Evolutionary conservation across 2,797 vertebrate species (phyloP).

Genomic region (Cynodonichthys magdalenae): DNA sequence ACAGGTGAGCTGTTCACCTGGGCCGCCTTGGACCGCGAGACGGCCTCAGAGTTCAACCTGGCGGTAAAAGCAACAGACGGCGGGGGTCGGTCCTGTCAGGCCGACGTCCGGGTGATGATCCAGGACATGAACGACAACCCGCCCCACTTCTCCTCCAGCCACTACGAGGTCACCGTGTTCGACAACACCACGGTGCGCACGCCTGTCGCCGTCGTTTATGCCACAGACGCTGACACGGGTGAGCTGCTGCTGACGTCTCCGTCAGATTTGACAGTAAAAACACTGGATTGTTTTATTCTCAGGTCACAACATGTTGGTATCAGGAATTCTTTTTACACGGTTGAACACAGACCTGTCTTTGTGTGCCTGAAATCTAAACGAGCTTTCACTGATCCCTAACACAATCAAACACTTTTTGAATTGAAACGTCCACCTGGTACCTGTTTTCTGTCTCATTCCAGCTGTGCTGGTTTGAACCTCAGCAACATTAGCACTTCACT

Average conservation of each 20-base stretch:
- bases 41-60: slow-evolving; percentile 81
- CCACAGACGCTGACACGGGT: slow-evolving; percentile 94
- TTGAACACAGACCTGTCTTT: slow-evolving; percentile 23
- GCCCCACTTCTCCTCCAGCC: slow-evolving; percentile 88
- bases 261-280: neutral
- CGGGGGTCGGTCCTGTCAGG: slow-evolving; percentile 93
- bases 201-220: slow-evolving; percentile 90
- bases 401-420: slow-evolving; percentile 24
- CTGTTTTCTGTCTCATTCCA: slow-evolving; percentile 4
- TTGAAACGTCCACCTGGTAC: slow-evolving; percentile 28
- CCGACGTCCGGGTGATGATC: slow-evolving; percentile 84
- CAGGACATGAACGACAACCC: slow-evolving; percentile 95
- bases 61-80: slow-evolving; percentile 94
- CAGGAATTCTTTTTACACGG: slow-evolving; percentile 1
- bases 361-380: slow-evolving; percentile 1
- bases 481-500: neutral
- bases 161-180: slow-evolving; percentile 91
- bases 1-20: slow-evolving; percentile 91
- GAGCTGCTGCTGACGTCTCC: slow-evolving; percentile 16
- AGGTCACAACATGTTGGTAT: slow-evolving; percentile 35
- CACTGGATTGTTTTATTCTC: neutral
- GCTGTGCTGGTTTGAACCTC: slow-evolving; percentile 13
- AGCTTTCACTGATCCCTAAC: slow-evolving; percentile 13
- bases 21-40: slow-evolving; percentile 87
- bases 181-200: slow-evolving; percentile 95